phyloP scores from a whole-genome alignment of 2,888 invertebrate species.

The Cephus runcator region DNA sequence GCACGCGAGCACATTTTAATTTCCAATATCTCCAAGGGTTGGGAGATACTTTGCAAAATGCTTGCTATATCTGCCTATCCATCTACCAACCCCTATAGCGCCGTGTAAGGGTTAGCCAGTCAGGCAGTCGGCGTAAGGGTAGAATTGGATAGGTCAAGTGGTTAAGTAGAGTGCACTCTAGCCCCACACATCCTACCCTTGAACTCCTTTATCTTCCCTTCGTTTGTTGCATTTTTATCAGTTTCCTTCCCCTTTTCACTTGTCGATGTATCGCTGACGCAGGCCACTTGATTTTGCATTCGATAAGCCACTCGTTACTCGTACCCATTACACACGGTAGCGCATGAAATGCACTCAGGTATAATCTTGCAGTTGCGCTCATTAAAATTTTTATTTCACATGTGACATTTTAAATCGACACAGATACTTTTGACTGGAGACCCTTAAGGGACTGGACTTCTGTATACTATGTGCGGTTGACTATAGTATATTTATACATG shows the following conservation, averaged over 20 bases:
- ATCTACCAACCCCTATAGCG: not conserved
- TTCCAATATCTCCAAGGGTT: slow-evolving; percentile 16
- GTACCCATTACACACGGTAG: not conserved
- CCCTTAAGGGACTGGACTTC: not conserved
- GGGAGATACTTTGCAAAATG: not conserved
- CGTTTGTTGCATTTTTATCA: not conserved
- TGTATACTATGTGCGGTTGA: not conserved
- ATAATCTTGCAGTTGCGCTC: not conserved
- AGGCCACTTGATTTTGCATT: not conserved
- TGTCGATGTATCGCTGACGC: not conserved
- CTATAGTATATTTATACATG: not conserved
- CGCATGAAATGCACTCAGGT: not conserved
- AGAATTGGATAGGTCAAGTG: slow-evolving; percentile 2
- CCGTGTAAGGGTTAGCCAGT: not conserved
- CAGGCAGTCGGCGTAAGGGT: not conserved
- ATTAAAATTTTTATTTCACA: not conserved
- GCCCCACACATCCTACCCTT: not conserved
- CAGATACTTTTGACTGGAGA: not conserved
- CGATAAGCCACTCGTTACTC: not conserved
- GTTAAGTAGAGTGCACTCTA: not conserved
- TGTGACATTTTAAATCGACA: not conserved
- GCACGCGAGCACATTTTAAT: slow-evolving; percentile 19
- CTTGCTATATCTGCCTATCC: not conserved
- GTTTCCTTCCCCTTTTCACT: not conserved
- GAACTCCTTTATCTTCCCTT: not conserved